These are phyloP conservation scores for Torymus tubicola DNA, from an alignment of 2,888 invertebrate genomes.

Conservation along the genomic window DNA sequence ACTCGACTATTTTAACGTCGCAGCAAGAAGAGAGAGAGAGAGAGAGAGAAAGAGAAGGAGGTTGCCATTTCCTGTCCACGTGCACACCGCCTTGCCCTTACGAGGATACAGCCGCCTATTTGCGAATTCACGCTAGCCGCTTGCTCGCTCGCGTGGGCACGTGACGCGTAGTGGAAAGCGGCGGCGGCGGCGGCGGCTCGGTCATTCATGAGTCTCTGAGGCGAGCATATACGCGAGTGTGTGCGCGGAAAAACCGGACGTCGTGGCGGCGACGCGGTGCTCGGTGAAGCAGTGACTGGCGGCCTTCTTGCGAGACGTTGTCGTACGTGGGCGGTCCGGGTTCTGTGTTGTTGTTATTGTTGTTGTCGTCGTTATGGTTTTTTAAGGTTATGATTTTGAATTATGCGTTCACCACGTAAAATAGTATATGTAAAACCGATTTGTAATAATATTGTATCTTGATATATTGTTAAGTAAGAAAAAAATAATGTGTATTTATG, in stretches of 20 bases:
- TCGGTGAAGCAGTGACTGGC: not conserved
- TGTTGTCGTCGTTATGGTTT: too few relatives aligned
- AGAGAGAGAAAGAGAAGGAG: conserved; percentile 57
- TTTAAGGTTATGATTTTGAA: too few relatives aligned
- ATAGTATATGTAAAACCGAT: too few relatives aligned
- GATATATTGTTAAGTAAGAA: too few relatives aligned
- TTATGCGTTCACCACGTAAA: too few relatives aligned
- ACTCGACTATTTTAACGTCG: not conserved
- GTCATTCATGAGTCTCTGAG: conserved; percentile 33
- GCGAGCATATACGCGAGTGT: not conserved
- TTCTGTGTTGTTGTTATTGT: too few relatives aligned
- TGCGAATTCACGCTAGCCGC: not conserved
- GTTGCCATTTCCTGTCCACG: conserved; percentile 62
- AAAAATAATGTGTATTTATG: too few relatives aligned
- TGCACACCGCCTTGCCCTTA: conserved; percentile 5
- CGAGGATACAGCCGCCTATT: too few relatives aligned
- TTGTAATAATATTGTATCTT: too few relatives aligned
- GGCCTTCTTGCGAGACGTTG: too few relatives aligned
- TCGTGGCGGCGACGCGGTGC: not conserved
- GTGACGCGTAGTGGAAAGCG: conserved; percentile 39
- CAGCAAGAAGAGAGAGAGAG: conserved; percentile 41
- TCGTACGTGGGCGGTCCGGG: too few relatives aligned
- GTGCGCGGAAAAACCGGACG: conserved; percentile 33
- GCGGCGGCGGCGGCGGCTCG: conserved; percentile 17
- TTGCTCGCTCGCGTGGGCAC: conserved; percentile 9